Evolutionary conservation across 2,797 vertebrate species (phyloP), one percentile per base, ranked within the genome.

Genomic region (Siniperca scherzeri): DNA sequence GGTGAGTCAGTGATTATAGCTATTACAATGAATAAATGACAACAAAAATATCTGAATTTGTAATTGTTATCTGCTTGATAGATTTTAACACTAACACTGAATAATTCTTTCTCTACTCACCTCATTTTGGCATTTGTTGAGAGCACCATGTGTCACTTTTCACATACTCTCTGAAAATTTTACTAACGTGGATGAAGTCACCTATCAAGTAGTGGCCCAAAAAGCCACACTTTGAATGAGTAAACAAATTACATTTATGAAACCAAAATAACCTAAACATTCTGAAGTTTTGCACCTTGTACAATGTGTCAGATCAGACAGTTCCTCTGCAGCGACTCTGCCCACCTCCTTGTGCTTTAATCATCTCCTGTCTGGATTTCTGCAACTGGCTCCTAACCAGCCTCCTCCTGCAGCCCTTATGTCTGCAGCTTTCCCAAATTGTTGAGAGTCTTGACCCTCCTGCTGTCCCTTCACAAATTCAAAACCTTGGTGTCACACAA

Each of bases 321-420:
- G 59, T 38, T 83, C 33, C 42, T 76, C 25, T 46, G 66, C 65
- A 82, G 76, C 4, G 5, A 22, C 55, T 82, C 74, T 71, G 52
- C 56, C 56, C 69, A 52, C 69, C 74, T 77, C 33, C 61, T 53
- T 64, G 46, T 60, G 71, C 66, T 87, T 82, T 85, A 82, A 88
- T 85, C 78, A 82, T 85, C 64, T 70, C 38, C 30, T 61, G n/a
- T 75, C 66, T 69, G 62, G 60, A 85, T 73, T 55, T 53, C 7
- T 55, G 60, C 65, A 64, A 38, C 60, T 40, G 2, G n/a, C 46
- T 80, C 33, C 33, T 38, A 74, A 68, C 68, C 22, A 80, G 65
- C 61, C 38, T 83, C 71, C 66, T 56, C 60, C 53, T 36, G 27
- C 62, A 70, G 68, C 67, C n/a, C n/a, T 50, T 19, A 17, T 50